Conservation (phyloP, 2,113 vertebrate genomes). For the Lipophrys pholis region DNA sequence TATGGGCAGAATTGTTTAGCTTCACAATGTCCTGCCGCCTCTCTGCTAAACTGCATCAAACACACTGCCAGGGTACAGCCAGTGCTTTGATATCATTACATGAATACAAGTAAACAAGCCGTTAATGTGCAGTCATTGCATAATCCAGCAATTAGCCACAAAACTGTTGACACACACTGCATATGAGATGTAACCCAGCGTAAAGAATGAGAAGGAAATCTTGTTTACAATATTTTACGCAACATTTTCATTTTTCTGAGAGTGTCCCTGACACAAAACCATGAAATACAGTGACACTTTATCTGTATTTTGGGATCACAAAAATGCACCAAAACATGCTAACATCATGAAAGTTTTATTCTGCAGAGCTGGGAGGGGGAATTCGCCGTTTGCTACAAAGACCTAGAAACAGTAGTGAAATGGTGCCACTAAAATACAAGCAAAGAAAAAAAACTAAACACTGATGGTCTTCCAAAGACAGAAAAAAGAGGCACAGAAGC, state of each 20-base stretch:
- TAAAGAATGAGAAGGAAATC: too few relatives aligned
- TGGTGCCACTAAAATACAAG: not conserved
- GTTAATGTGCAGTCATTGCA: slow-evolving; percentile 18
- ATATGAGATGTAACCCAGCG: not conserved
- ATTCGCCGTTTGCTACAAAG: slow-evolving; percentile 45
- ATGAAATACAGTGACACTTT: slow-evolving; percentile 8
- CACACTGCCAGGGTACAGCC: not conserved
- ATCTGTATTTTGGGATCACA: not conserved
- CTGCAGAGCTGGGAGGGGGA: slow-evolving; percentile 31
- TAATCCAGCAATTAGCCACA: slow-evolving; percentile 28
- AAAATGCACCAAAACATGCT: slow-evolving; percentile 12
- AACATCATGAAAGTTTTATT: slow-evolving; percentile 31
- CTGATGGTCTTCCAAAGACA: slow-evolving; percentile 50
- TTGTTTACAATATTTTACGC: too few relatives aligned
- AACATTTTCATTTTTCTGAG: too few relatives aligned
- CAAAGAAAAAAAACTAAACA: not conserved
- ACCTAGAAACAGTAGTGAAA: slow-evolving; percentile 27
- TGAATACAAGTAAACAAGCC: not conserved
- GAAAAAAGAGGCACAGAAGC: slow-evolving; percentile 39
- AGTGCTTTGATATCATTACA: slow-evolving; percentile 2
- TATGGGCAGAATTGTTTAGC: too few relatives aligned
- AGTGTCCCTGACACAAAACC: too few relatives aligned
- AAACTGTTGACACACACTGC: slow-evolving; percentile 7
- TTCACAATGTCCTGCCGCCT: not conserved
- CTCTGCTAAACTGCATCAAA: not conserved